phyloP scores from a whole-genome alignment of 1,140 invertebrate species.

The Cydia pomonella region DNA sequence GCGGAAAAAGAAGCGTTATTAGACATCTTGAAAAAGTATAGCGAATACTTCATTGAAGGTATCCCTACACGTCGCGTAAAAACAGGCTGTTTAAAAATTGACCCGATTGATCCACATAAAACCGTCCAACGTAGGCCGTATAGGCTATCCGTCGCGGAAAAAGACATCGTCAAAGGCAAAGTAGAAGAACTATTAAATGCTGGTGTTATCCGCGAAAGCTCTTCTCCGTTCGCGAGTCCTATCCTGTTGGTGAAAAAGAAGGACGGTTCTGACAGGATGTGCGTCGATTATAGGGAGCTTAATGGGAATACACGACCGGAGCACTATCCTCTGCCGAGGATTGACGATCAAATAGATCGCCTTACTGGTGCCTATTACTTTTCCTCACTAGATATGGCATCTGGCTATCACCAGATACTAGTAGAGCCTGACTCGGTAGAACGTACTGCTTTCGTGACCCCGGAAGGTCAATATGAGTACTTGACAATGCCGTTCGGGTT shows the following conservation, averaged over 20 bases:
- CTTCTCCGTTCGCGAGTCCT: too few species aligned
- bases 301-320: not conserved
- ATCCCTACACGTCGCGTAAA: not conserved
- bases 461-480: conserved; percentile 52
- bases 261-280: not conserved
- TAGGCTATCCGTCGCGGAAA: not conserved
- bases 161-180: not conserved
- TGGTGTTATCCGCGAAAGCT: too few species aligned
- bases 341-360: not conserved
- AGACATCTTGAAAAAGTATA: too few species aligned
- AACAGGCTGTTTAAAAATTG: not conserved
- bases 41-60: not conserved
- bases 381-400: not conserved
- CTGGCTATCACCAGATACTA: too few species aligned
- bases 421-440: too few species aligned
- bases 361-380: not conserved
- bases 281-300: not conserved
- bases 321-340: conserved; percentile 23
- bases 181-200: not conserved
- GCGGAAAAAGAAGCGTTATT: too few species aligned
- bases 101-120: not conserved
- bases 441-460: too few species aligned
- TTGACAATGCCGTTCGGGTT: conserved; percentile 58
- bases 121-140: not conserved
- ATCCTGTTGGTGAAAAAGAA: not conserved